Evolutionary conservation across 2,797 vertebrate species (phyloP).

Genomic region (Sebastes iracundus): DNA sequence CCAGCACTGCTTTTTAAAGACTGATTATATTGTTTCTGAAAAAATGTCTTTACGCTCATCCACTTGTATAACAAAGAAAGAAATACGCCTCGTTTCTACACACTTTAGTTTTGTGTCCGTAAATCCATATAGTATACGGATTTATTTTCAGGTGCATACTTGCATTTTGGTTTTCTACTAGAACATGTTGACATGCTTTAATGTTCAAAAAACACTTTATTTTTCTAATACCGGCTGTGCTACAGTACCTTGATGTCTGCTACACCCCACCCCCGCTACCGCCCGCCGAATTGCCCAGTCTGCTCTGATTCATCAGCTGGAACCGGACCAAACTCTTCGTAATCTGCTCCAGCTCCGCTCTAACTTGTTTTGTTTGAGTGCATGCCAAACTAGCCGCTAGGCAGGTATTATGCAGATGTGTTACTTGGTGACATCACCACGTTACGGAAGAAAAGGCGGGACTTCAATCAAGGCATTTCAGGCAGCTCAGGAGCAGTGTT

Average conservation of each 20-base stretch:
- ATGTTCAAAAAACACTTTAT: not conserved
- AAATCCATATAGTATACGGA: no score
- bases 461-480: not conserved
- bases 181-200: no score
- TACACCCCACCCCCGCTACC: not conserved
- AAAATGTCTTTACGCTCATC: not conserved
- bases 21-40: not conserved
- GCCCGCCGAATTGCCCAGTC: not conserved
- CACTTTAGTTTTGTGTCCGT: no score
- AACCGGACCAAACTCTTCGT: not conserved
- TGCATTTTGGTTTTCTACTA: no score
- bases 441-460: not conserved
- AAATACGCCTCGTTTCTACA: not conserved
- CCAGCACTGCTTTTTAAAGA: not conserved
- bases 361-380: no score
- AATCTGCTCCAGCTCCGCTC: no score
- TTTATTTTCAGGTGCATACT: no score
- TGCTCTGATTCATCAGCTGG: not conserved
- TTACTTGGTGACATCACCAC: not conserved
- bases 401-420: not conserved
- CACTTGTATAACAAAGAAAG: not conserved
- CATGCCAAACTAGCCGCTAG: not conserved
- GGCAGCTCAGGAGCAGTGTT: no score
- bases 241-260: not conserved
- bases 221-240: not conserved